Base-by-base conservation (phyloP, 1,140 invertebrate species). In the Limonius californicus region DNA sequence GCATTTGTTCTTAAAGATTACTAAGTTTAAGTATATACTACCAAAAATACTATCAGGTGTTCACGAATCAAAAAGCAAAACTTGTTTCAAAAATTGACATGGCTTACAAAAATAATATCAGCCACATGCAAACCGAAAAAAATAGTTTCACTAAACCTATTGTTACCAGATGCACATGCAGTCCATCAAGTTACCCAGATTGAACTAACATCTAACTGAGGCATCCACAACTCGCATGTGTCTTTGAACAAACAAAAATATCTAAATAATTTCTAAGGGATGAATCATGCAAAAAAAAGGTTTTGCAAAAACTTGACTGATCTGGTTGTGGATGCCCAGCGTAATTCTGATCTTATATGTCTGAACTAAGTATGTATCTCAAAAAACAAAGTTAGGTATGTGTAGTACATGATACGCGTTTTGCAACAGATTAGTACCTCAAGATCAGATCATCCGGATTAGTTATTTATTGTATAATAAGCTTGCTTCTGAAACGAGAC, bases 51-150 rank as follows among this genome's bases (percentile, higher is more conserved):
- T 32, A 55, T 14, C 18, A 14, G 53, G 27, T 55, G 20, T 27
- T 50, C 53, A 55, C 21, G 54, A 20, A 57, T 47, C 23, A 54
- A 58, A 63, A 65, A 50, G 63, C 64, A 70, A 71, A 58, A 57
- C 20, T 30, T 57, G 12, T 59, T 58, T 47, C 55, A 64, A 68
- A 72, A 69, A 62, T 65, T 23, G 57, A 59, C 65, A 73, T 74
- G 74, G 72, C 71, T 72, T 71, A 74, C 74, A 76, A 76, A 75
- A 76, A 75, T 71, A 65, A 60, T 64, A 70, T 73, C 71, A 75
- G 73, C 72, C 73, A 69, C 72, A 75, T 76, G 73, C 72, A 74
- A 73, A 74, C 70, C 62, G 39, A 57, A 65, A 64, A n/a, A 64
- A 61, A 53, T 30, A 8, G n/a, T 18, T 50, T 50, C 19, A 50